Evolutionary conservation across 2,797 vertebrate species (phyloP).

Genomic region (Merluccius polli): DNA sequence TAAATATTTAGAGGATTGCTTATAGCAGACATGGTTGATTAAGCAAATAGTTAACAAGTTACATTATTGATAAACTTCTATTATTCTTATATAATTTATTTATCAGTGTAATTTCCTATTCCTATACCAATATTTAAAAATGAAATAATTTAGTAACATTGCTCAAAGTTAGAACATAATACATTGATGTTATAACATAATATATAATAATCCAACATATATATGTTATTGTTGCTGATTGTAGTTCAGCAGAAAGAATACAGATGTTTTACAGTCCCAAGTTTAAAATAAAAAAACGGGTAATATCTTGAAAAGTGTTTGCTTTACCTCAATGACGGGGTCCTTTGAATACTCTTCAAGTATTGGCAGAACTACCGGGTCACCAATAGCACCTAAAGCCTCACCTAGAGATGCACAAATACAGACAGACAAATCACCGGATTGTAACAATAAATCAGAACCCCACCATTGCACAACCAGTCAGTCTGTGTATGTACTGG

Average conservation of each 20-base stretch:
- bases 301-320: not conserved
- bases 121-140: not conserved
- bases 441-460: not conserved
- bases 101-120: not conserved
- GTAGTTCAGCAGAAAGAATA: not conserved
- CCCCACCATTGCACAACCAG: not conserved
- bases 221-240: not conserved
- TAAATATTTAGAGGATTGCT: not conserved
- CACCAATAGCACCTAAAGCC: constrained; percentile 91
- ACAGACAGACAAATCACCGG: constrained; percentile 1
- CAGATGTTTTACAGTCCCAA: not conserved
- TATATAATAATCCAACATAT: not conserved
- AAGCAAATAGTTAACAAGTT: not conserved
- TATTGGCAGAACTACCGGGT: constrained; percentile 78
- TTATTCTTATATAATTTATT: not conserved
- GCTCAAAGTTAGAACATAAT: not conserved
- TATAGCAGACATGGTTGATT: not conserved
- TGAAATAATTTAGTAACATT: not conserved
- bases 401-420: constrained; percentile 75
- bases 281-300: not conserved
- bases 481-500: not conserved
- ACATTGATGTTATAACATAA: not conserved
- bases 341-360: constrained; percentile 81
- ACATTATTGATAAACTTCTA: not conserved
- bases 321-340: constrained; percentile 83